A percentile compares a stretch with the other conserved stretches of the same genome.
Conservation (phyloP, 2,888 invertebrate genomes). For the Gymnocheta viridis region DNA sequence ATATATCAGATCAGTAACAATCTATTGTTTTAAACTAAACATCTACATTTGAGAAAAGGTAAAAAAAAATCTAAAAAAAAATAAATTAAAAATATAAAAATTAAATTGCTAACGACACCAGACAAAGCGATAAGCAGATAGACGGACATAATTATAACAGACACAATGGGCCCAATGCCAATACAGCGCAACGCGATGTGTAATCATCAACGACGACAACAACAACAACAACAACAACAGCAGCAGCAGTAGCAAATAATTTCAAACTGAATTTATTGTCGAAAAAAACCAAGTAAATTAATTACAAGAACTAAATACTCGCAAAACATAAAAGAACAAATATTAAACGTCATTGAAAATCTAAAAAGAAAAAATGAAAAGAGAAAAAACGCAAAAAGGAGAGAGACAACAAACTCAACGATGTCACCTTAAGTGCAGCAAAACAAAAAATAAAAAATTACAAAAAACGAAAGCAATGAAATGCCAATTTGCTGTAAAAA, state of each 20-base stretch:
- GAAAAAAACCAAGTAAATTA: slow-evolving; percentile 37
- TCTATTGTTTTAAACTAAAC: neutral
- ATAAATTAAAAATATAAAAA: neutral
- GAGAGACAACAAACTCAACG: neutral
- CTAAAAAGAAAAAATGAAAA: neutral
- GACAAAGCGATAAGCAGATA: slow-evolving; percentile 43
- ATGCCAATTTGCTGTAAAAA: neutral
- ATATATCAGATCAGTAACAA: neutral
- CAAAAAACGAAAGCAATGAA: no score
- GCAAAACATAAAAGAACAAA: slow-evolving; percentile 23
- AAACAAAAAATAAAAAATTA: neutral
- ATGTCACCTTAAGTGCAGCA: slow-evolving; percentile 28
- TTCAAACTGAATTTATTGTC: slow-evolving; percentile 24
- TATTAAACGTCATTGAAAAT: slow-evolving; percentile 58
- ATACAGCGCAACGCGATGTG: slow-evolving; percentile 49
- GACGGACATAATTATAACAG: slow-evolving; percentile 61
- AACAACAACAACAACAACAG: slow-evolving; percentile 22
- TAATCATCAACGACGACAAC: slow-evolving; percentile 17
- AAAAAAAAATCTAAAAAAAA: neutral
- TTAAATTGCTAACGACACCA: slow-evolving; percentile 22
- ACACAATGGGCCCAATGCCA: slow-evolving; percentile 70
- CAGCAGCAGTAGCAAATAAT: slow-evolving; percentile 7
- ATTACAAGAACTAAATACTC: slow-evolving; percentile 21
- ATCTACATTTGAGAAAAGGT: neutral
- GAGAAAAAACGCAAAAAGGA: neutral